These are phyloP conservation scores for Eulemur albifrons DNA, from an alignment of 2,797 vertebrate genomes.

Conservation along the genomic window DNA sequence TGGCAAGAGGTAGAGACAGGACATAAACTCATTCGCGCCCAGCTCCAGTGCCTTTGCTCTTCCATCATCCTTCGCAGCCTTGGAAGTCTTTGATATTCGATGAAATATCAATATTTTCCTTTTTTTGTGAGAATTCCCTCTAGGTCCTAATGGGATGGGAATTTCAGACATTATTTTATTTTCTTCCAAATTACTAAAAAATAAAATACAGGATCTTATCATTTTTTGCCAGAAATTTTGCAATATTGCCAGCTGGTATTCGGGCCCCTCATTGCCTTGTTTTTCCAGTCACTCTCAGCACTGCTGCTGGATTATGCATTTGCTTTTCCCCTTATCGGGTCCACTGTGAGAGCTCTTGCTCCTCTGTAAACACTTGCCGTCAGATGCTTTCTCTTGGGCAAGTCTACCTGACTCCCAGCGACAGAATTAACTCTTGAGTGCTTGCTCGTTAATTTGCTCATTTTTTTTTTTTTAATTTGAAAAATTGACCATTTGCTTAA, in stretches of 20 bases:
- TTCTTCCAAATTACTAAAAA: constrained; percentile 20
- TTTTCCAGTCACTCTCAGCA: neutral
- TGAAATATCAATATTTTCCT: neutral
- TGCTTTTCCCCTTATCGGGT: neutral
- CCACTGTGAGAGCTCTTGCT: neutral
- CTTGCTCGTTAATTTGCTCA: neutral
- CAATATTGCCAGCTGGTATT: neutral
- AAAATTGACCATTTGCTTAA: too few species aligned
- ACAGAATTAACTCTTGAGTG: neutral
- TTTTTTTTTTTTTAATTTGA: too few species aligned
- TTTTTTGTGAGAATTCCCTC: neutral
- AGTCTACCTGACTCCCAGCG: neutral
- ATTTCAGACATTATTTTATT: constrained; percentile 14
- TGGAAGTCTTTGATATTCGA: neutral
- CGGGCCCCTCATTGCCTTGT: neutral
- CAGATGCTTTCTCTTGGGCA: neutral
- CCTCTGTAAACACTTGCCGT: neutral
- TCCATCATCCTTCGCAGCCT: neutral
- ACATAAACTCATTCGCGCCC: neutral
- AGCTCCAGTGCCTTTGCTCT: neutral
- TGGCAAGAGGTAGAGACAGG: neutral
- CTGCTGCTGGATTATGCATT: neutral
- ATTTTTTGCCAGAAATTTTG: neutral
- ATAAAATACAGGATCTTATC: neutral
- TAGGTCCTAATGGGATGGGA: neutral